Evolutionary conservation across 2,797 vertebrate genomes (phyloP), one percentile per base, ranked within the genome.

Genomic region (Myotis myotis): DNA sequence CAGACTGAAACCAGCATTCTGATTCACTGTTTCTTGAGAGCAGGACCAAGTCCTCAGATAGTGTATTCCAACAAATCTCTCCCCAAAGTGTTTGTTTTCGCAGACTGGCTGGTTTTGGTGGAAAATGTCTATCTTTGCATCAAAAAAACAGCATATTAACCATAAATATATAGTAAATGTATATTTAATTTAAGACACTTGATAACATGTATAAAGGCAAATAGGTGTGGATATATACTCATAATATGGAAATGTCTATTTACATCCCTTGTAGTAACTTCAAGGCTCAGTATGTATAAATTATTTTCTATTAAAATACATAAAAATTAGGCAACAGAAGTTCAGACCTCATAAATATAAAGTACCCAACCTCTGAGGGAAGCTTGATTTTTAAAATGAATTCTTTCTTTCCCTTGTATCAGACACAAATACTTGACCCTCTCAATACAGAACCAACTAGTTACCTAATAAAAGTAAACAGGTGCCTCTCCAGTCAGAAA

Each of bases 391-490:
- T 70, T 47, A 70, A 78, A 81, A 30, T 64, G 60, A 51, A 25
- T 62, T 92, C 30, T 84, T 82, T 66, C 30, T 33, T 93, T 57
- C 28, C 22, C 16, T 95, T 82, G 9, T 57, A 91, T 89, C 28
- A 62, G 57, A 17, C 17, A 80, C 72, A 95, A 68, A 82, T 84
- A 62, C 17, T 15, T 85, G 78, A 7, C 44, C 44, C 53, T 93
- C 80, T 82, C 55, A 7, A 0, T 23, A n/a, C 12, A 76, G 80
- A 92, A 66, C 30, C 53, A 79, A 84, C 33, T 33, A 88, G 70
- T 57, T 87, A 44, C 64, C 64, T 86, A 87, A 92, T 82, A 74
- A 94, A 96, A 95, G n/a, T 89, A 94, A 92, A 89, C 87, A 53
- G 25, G 53, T 93, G 30, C 64, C 82, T 90, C 86, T 91, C 44